Base-by-base conservation (phyloP, 2,797 vertebrate species). In the Ceyx erithaca region DNA sequence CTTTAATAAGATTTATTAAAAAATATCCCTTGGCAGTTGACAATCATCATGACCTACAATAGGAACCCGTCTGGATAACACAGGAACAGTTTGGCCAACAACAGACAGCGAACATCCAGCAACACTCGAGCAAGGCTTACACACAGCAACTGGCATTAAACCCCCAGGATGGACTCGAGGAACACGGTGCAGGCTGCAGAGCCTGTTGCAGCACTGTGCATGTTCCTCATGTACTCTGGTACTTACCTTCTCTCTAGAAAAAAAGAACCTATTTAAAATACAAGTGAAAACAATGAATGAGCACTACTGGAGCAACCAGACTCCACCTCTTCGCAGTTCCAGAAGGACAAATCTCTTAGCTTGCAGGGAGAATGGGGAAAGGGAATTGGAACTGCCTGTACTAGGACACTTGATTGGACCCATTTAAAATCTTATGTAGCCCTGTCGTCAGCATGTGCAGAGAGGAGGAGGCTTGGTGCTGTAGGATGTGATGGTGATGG, bases 1-100 rank as follows among this genome's bases (percentile, higher is more conserved):
- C 64, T 49, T 66, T 19, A 3, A 26, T 61, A 40, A 62, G 68
- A 66, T 96, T 96, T 96, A 94, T 96, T 96, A 5, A 46, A 86
- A 93, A 90, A 49, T 28, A 87, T 41, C 78, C 88, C 90, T 90
- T 73, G 78, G 91, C 80, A 93, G 64, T 35, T 87, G 68, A 88
- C 90, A 92, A 62, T 93, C 73, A 88, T 71, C 57, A 68, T 0
- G 2, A 64, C 40, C 85, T 75, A 85, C 83, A 89, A 8, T 1
- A 22, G 33, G 57, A 90, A 49, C 48, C 61, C 2, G 0, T 8
- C 80, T 26, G 54, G 89, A 5, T 21, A 73, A 80, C 51, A 64
- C 0, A 7, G 40, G 73, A 82, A 58, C 15, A 31, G 51, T 91
- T 30, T 45, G 8, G 8, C 72, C 51, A 28, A 7, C 11, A 22